Evolutionary conservation across 2,888 invertebrate species (phyloP), one percentile per base, ranked within the genome.

Genomic region (Phyto melanocephala): DNA sequence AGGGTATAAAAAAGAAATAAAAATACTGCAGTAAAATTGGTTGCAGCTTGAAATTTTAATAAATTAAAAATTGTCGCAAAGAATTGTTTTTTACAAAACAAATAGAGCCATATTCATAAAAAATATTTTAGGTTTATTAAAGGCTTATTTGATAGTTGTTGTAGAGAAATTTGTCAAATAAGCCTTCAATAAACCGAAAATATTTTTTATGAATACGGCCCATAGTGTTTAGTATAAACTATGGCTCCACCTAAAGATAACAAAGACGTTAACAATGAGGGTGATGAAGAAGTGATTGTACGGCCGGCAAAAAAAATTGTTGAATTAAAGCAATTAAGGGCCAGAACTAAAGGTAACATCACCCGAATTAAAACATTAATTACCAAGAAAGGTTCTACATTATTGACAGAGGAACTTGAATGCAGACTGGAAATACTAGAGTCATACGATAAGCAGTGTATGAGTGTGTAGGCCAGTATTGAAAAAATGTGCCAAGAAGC

Each of bases 381-480:
- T n/a, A 20, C 35, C 4, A 81, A 63, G 28, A 80, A 81, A 28
- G 80, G 71, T 40, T 2, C 50, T 10, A 60, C 20, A 7, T 47
- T 80, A 11, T 47, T 70, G 4, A 4, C 28, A 8, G 76, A 65
- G n/a, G 84, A 84, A 22, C 63, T 84, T 10, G 68, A 85, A 15
- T 85, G 84, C 40, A 76, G 81, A 10, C 70, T 85, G 33, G 74
- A 78, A 0, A 85, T 84, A 20, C 28, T 83, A n/a, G 84, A 85
- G 24, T 60, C 79, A 0, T 85, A 85, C 15, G 84, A 77, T n/a
- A 85, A 81, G 62, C 75, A 83, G 54, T 54, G 63, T 8, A 47
- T 83, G 2, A 62, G 63, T 40, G 77, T 81, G 28, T 83, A 85
- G 35, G 52, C 70, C 8, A 71, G 35, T 11, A 80, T 84, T 17